Base-by-base conservation (phyloP, 2,888 invertebrate genomes). In the Phragmatobia fuliginosa region DNA sequence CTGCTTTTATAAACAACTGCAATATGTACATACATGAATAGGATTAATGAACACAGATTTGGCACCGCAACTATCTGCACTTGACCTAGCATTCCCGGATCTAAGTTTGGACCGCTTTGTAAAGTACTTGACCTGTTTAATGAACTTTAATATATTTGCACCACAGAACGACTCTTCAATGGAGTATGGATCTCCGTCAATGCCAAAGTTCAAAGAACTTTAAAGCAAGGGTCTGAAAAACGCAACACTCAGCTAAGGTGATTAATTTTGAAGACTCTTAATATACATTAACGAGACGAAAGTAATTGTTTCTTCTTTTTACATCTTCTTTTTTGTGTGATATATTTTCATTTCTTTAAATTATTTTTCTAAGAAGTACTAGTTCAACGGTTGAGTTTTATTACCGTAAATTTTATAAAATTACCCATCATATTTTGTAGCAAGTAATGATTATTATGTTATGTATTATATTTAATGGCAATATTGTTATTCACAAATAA, bases 81-180 rank as follows among this genome's bases (percentile, higher is more conserved):
- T 78, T 80, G 81, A 81, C 80, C 77, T 70, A 71, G 67, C 73
- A 68, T 64, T 62, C 63, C 28, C 32, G 28, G 52, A 60, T 70
- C 71, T 66, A 72, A 73, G 60, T 72, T 73, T 71, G 73, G 72
- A 75, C 72, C 68, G 60, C 68, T 71, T 65, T 70, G 67, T 49
- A 68, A n/a, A 70, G 69, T 68, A 71, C 80, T 78, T 77, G 79
- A 80, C 75, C 73, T 71, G 63, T 72, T 71, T 80, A 61, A 75
- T 78, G 58, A 73, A 78, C 78, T 72, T 71, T 80, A 61, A 75
- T 78, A 52, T 75, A 78, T 81, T 80, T 70, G 69, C 71, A 71
- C 59, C 16, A 60, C 62, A 67, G 67, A 70, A 64, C 69, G 67
- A 75, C 76, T 67, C 72, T 74, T 69, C 67, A 69, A 56, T 28